phyloP scores from a whole-genome alignment of 2,888 invertebrate species.

The Ectemnius continuus region DNA sequence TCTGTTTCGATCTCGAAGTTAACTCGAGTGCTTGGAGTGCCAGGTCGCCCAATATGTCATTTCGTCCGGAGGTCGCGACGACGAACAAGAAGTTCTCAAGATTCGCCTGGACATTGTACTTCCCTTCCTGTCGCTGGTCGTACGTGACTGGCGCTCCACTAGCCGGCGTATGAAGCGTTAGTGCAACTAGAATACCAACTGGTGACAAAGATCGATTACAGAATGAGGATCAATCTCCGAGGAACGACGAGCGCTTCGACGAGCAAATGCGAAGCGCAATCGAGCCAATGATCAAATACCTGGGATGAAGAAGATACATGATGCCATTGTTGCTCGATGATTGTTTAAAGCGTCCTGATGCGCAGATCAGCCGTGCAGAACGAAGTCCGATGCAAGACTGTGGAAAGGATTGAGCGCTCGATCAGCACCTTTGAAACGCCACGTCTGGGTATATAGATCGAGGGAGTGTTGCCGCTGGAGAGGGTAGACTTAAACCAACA shows the following conservation, averaged over 20 bases:
- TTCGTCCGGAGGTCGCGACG: constrained; percentile 78
- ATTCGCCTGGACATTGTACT: constrained; percentile 85
- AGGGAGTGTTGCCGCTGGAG: constrained; percentile 43
- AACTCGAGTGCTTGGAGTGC: constrained; percentile 65
- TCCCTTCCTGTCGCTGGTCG: constrained; percentile 89
- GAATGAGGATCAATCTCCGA: neutral
- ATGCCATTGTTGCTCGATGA: constrained; percentile 13
- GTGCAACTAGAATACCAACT: constrained; percentile 23
- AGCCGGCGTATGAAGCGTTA: constrained; percentile 56
- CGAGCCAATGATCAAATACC: constrained; percentile 23
- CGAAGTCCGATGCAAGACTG: constrained; percentile 64
- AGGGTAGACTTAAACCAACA: constrained; percentile 42
- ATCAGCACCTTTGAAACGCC: constrained; percentile 38
- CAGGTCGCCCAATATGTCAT: constrained; percentile 65
- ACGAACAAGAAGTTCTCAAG: constrained; percentile 87
- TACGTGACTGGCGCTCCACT: constrained; percentile 77
- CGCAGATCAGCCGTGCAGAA: constrained; percentile 49
- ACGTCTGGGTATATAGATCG: constrained; percentile 44
- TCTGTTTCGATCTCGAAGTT: constrained; percentile 1
- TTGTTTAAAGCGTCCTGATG: constrained; percentile 5
- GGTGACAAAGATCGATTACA: neutral
- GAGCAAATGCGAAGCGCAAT: too few species aligned
- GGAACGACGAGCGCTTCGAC: too few species aligned
- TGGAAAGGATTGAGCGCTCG: constrained; percentile 35
- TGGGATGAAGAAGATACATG: constrained; percentile 18